Percentiles rank a stretch among this genome's conserved stretches.
Conservation (phyloP, 2,113 vertebrate species). For the Muntiacus reevesi region DNA sequence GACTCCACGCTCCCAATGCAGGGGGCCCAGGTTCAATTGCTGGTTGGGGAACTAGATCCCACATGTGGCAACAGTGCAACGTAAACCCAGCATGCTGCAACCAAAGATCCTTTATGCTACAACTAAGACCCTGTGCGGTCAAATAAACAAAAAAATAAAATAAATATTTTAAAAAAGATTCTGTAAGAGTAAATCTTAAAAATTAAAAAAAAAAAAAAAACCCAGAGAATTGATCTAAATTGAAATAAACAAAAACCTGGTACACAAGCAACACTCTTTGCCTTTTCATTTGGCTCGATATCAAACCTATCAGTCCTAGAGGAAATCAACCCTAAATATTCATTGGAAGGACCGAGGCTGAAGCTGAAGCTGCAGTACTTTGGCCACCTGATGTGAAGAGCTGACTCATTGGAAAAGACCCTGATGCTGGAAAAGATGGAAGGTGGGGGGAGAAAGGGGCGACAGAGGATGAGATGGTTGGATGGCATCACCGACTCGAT, state of each 20-base stretch:
- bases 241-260: background rate
- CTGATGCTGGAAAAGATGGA: background rate
- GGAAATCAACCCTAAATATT: background rate
- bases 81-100: background rate
- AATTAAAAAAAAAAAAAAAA: background rate
- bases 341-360: background rate
- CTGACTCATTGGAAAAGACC: accelerated
- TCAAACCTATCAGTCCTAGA: background rate
- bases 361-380: background rate
- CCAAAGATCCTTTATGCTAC: background rate
- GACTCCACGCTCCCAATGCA: background rate
- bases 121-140: background rate
- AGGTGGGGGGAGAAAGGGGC: background rate
- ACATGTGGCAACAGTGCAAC: background rate
- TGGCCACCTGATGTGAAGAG: background rate
- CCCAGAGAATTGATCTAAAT: background rate
- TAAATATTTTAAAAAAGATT: background rate
- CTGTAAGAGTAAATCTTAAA: background rate
- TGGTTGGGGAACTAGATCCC: background rate
- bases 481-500: background rate
- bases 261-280: background rate
- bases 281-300: background rate
- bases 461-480: background rate
- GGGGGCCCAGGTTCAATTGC: background rate
- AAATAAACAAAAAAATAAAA: background rate